Evolutionary conservation across 1,140 invertebrate genomes (phyloP), one percentile per base, ranked within the genome.

Genomic region (Goniozus legneri): DNA sequence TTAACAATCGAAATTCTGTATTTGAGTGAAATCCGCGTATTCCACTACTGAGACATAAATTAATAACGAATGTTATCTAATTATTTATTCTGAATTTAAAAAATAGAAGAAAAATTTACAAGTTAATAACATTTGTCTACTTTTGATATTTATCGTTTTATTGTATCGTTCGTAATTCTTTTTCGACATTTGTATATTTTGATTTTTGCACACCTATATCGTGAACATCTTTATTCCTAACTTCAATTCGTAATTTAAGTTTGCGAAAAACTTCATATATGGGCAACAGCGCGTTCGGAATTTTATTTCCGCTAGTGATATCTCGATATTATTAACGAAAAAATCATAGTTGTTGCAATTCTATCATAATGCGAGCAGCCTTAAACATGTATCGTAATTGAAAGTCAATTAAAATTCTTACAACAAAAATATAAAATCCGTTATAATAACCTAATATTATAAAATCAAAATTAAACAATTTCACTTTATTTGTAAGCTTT

Each of bases 241-340:
- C 43, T 71, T 71, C 64, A 65, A 38, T 44, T 21, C 8, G 33
- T 31, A 47, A 46, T 64, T 70, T 54, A 59, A 68, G 58, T 68
- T 60, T 54, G 43, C 54, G 57, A 44, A 69, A 71, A 71, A 61
- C 60, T 65, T 67, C 69, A 67, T 72, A 69, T 69, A 71, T 67
- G 64, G 65, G 54, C 64, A 72, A 69, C 52, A 50, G 45, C 59
- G 44, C 52, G 60, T 64, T 59, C 32, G 27, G 50, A 58, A 31
- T 35, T 60, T 56, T 44, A 13, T 60, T 53, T 44, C 40, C 56
- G 14, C 34, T 36, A 40, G 42, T 47, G 44, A 46, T 63, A 51
- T 39, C 18, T 38, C 50, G 47, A 60, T 53, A 36, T 48, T 55
- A 44, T 46, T 53, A 35, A 38, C n/a, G n/a, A n/a, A n/a, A 34